phyloP scores from a whole-genome alignment of 2,797 vertebrate species.

The Notolabrus celidotus region DNA sequence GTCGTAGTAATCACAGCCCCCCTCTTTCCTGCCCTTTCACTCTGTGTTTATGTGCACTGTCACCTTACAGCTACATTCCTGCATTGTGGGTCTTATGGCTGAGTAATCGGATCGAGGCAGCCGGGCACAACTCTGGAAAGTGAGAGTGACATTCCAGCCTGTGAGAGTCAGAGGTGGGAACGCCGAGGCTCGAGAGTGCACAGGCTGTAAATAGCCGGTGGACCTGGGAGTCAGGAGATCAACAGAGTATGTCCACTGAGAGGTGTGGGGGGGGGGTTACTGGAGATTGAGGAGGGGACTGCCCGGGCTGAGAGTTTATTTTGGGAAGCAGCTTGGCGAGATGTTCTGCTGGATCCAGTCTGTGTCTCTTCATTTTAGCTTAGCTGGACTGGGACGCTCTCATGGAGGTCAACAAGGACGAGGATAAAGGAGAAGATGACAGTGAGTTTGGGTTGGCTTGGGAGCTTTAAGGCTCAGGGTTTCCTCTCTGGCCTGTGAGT shows the following conservation, averaged over 20 bases:
- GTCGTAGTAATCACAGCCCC: conserved; percentile 4
- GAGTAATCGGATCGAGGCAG: conserved; percentile 42
- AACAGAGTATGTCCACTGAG: conserved; percentile 38
- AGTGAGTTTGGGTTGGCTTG: conserved; percentile 64
- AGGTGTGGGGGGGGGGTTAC: conserved; percentile 23
- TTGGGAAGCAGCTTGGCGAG: conserved; percentile 41
- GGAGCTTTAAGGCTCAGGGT: conserved; percentile 39
- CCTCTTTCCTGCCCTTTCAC: conserved; percentile 33
- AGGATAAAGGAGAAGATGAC: conserved; percentile 59
- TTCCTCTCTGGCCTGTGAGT: conserved; percentile 14
- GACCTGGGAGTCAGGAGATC: conserved; percentile 53
- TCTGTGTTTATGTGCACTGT: conserved; percentile 50
- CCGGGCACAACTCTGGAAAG: conserved; percentile 41
- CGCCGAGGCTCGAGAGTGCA: conserved; percentile 19
- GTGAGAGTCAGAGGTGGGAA: conserved; percentile 43
- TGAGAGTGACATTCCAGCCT: conserved; percentile 55
- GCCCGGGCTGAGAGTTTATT: conserved; percentile 43
- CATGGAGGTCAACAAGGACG: conserved; percentile 59
- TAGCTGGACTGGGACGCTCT: conserved; percentile 41
- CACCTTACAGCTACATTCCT: conserved; percentile 40
- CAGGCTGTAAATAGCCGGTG: conserved; percentile 58
- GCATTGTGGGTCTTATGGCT: conserved; percentile 31
- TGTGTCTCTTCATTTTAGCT: conserved; percentile 55
- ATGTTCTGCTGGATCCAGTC: conserved; percentile 49
- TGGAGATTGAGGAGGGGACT: conserved; percentile 40